phyloP scores from a whole-genome alignment of 2,888 invertebrate species.

The Diogma glabrata region DNA sequence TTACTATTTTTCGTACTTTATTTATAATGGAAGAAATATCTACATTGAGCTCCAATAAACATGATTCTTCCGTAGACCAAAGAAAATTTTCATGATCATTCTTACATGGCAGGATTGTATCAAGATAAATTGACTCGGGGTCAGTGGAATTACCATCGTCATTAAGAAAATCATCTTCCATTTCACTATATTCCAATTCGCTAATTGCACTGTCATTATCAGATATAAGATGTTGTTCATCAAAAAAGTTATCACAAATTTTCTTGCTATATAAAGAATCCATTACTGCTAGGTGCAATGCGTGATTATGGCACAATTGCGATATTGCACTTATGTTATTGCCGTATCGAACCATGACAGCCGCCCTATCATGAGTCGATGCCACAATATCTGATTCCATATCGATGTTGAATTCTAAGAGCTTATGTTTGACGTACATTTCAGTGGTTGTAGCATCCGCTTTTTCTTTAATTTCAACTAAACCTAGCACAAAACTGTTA shows the following conservation, averaged over 20 bases:
- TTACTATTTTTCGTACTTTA: slow-evolving; percentile 8
- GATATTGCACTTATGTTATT: too few species aligned
- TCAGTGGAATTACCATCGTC: not conserved
- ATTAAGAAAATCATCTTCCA: not conserved
- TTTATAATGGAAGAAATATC: not conserved
- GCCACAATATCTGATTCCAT: too few species aligned
- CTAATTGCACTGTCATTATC: not conserved
- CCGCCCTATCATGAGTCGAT: too few species aligned
- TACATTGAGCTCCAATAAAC: slow-evolving; percentile 1
- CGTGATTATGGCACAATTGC: not conserved
- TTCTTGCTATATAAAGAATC: not conserved
- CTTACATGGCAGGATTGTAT: not conserved
- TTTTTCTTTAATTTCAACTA: too few species aligned
- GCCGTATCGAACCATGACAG: too few species aligned
- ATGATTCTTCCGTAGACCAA: slow-evolving; percentile 4
- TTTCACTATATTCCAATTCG: not conserved
- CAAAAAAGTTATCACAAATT: not conserved
- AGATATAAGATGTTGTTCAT: not conserved
- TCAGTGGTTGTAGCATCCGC: too few species aligned
- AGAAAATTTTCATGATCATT: slow-evolving; percentile 2
- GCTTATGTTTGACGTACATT: not conserved
- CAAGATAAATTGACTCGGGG: slow-evolving; percentile 3
- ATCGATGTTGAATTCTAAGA: not conserved
- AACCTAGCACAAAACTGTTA: too few species aligned
- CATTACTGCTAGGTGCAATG: not conserved